Percentiles rank a stretch among this genome's conserved stretches.
These are phyloP conservation scores for Netelia melanura DNA, from an alignment of 2,888 invertebrate species.

Conservation along the genomic window DNA sequence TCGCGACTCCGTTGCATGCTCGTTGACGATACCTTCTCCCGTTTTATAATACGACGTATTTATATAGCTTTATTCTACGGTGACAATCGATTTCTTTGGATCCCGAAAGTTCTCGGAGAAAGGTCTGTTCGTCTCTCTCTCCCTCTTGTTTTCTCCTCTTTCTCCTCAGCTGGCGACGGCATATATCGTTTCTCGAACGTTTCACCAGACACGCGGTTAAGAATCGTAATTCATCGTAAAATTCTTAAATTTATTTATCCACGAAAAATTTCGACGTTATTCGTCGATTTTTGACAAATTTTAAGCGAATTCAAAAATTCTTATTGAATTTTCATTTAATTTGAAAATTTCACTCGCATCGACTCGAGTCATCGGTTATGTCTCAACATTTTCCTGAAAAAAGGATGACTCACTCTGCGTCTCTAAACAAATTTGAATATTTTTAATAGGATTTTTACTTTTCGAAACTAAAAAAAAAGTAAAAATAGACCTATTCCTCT, in stretches of 20 bases:
- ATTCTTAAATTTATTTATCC: background rate
- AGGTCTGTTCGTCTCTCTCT: background rate
- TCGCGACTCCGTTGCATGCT: slow-evolving; percentile 47
- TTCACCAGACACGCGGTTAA: background rate
- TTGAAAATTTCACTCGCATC: background rate
- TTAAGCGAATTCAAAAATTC: background rate
- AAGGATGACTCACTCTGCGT: background rate
- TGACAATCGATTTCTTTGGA: slow-evolving; percentile 73
- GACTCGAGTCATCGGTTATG: too few species aligned
- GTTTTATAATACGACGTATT: slow-evolving; percentile 50
- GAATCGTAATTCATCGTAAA: background rate
- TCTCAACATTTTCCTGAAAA: too few species aligned
- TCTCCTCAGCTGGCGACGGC: background rate
- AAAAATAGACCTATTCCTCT: too few species aligned
- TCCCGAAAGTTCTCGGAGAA: slow-evolving; percentile 72
- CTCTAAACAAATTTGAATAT: background rate
- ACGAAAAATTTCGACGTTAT: too few species aligned
- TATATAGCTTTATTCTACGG: slow-evolving; percentile 32
- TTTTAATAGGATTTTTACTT: background rate
- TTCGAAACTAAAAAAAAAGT: too few species aligned
- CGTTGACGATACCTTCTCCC: slow-evolving; percentile 32
- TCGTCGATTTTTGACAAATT: background rate
- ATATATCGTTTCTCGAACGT: background rate
- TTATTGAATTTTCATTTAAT: background rate
- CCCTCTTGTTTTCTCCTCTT: background rate